These are phyloP conservation scores for Pitta sordida DNA, from an alignment of 2,113 vertebrate genomes.

Conservation along the genomic window DNA sequence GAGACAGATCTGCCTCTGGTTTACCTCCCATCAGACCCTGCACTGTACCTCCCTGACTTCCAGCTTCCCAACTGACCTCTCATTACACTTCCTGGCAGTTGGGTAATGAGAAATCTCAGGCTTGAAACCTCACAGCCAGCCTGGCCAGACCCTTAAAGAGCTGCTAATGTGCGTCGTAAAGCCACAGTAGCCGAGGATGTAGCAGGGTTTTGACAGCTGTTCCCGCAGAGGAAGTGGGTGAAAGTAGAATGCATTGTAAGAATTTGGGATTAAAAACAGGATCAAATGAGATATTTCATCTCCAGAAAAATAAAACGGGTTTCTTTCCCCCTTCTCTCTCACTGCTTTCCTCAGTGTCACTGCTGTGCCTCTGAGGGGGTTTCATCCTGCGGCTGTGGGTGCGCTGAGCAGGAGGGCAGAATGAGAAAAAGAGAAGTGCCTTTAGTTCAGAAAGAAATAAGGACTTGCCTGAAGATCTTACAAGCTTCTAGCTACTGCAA, in stretches of 20 bases:
- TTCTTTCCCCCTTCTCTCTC: neutral
- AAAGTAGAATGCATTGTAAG: slow-evolving; percentile 66
- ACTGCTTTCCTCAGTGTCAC: neutral
- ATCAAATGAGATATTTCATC: neutral
- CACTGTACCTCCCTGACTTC: neutral
- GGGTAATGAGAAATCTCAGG: slow-evolving; percentile 4
- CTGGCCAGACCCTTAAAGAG: slow-evolving; percentile 58
- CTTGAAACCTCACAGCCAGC: slow-evolving; percentile 31
- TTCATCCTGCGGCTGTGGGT: neutral
- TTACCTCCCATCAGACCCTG: neutral
- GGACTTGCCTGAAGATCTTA: neutral
- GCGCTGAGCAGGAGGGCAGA: neutral
- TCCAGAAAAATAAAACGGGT: neutral
- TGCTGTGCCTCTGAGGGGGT: neutral
- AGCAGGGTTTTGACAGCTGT: slow-evolving; percentile 84
- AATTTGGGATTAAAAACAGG: neutral
- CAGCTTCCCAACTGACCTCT: neutral
- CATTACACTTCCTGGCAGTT: neutral
- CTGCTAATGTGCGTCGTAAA: slow-evolving; percentile 75
- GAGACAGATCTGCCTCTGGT: neutral
- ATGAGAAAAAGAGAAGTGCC: neutral
- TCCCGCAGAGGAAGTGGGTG: slow-evolving; percentile 82
- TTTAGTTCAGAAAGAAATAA: neutral
- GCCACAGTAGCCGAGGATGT: slow-evolving; percentile 71
- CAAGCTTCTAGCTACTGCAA: neutral